Conservation (phyloP, 1,140 invertebrate genomes). For the Tribolium madens region DNA sequence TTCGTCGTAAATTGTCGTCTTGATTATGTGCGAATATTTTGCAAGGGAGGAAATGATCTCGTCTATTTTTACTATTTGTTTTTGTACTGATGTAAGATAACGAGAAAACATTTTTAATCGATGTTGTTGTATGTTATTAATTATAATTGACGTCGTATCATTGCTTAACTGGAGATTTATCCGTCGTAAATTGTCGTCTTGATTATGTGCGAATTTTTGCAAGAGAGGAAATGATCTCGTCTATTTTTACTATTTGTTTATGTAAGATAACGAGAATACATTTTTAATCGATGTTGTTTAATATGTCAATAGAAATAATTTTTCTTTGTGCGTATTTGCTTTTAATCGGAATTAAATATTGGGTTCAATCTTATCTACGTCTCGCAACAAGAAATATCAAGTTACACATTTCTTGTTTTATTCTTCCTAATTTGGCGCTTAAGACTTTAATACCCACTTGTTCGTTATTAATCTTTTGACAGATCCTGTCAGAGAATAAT, state of each 20-base stretch:
- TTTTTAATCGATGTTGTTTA: too few relatives aligned
- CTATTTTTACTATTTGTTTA: neutral
- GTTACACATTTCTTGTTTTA: too few relatives aligned
- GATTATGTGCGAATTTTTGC: neutral
- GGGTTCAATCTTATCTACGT: too few relatives aligned
- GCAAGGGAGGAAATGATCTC: neutral
- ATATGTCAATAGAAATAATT: too few relatives aligned
- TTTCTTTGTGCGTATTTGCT: too few relatives aligned
- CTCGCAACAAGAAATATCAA: too few relatives aligned
- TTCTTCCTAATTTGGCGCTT: neutral
- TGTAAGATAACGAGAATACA: too few relatives aligned
- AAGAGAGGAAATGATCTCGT: neutral
- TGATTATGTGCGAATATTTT: neutral
- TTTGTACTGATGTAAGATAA: too few relatives aligned
- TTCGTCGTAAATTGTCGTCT: neutral
- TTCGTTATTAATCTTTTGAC: slow-evolving; percentile 1
- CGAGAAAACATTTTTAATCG: too few relatives aligned
- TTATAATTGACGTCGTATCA: neutral
- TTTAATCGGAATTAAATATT: too few relatives aligned
- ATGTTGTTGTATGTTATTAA: neutral
- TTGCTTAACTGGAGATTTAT: neutral
- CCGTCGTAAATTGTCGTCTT: neutral
- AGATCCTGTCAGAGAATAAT: neutral
- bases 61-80: neutral
- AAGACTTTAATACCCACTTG: neutral